Base-by-base conservation (phyloP, 2,113 vertebrate genomes). In the Corydoras sp. region DNA sequence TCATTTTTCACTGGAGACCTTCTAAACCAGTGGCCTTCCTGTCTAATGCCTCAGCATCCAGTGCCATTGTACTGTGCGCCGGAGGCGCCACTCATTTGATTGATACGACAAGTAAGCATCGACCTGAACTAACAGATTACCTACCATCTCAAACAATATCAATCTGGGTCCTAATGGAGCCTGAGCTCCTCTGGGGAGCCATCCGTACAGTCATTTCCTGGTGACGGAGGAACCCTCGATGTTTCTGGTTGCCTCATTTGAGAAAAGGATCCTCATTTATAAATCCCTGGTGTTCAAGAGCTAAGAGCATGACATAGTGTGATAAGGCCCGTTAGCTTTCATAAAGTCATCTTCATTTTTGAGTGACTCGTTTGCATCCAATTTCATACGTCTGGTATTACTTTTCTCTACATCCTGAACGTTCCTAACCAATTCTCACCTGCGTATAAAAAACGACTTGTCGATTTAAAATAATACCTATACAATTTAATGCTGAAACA, bases 71-170 rank as follows among this genome's bases (percentile, higher is more conserved):
- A 50, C 51, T 58, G 71, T 54, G 59, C 59, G 4, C 29, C 51
- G 56, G 13, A 75, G 64, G 51, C 31, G 12, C 62, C 32, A 43
- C 53, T 65, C 15, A 65, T 76, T 67, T 77, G 78, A 79, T 74
- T 71, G 67, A 79, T 77, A 65, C 55, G 24, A 32, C 63, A 71
- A 59, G 71, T 76, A 63, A 73, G 66, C 54, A 59, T 60, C 49
- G 63, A 76, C 59, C 74, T 62, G 72, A 76, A 67, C 68, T 73
- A 74, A 79, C 63, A 79, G 71, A 76, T 79, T 76, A 76, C 58
- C 74, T 51, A 49, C 68, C 71, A 71, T 76, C 64, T 74, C 49
- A 62, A 76, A 76, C 71, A 76, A 74, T 79, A 79, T 79, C 78
- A 79, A 76, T 76, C 71, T 70, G 18, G 56, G 6, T 43, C 63